Percentiles rank a stretch among this genome's conserved stretches.
Evolutionary conservation across 2,888 invertebrate genomes (phyloP).

Genomic region (Synergus itoensis): DNA sequence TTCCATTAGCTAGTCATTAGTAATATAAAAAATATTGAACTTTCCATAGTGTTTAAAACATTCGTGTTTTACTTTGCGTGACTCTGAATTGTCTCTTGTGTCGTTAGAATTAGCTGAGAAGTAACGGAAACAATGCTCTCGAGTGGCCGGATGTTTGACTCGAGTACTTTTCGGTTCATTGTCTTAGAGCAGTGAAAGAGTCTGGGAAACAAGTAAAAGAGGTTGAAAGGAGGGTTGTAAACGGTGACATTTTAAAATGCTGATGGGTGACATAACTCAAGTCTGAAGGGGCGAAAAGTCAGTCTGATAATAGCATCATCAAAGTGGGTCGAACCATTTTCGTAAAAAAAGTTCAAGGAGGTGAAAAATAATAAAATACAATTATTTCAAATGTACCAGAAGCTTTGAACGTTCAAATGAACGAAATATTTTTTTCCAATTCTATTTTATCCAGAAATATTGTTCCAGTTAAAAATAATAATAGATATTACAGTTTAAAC

Average conservation of each 20-base stretch:
- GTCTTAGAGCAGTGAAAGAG: background rate
- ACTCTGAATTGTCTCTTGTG: background rate
- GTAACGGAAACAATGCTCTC: background rate
- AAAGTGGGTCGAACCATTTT: background rate
- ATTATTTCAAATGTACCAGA: no score
- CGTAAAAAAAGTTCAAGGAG: background rate
- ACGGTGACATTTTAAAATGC: constrained; percentile 32
- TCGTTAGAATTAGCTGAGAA: background rate
- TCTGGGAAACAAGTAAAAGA: background rate
- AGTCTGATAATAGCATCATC: background rate
- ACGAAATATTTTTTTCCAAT: no score
- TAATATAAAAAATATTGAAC: background rate
- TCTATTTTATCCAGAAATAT: no score
- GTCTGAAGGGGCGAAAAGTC: background rate
- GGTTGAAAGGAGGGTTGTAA: constrained; percentile 32
- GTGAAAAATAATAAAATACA: background rate
- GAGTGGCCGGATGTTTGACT: background rate
- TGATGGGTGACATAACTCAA: no score
- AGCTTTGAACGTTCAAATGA: no score
- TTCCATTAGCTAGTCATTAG: background rate
- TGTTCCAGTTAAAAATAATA: no score
- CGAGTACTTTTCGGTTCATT: background rate
- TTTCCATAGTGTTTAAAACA: background rate
- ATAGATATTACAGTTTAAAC: no score
- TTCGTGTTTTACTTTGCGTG: background rate